Percentiles rank a stretch among this genome's conserved stretches.
Evolutionary conservation across 2,888 invertebrate species (phyloP).

Genomic region (Liopterus haemorrhoidalis): DNA sequence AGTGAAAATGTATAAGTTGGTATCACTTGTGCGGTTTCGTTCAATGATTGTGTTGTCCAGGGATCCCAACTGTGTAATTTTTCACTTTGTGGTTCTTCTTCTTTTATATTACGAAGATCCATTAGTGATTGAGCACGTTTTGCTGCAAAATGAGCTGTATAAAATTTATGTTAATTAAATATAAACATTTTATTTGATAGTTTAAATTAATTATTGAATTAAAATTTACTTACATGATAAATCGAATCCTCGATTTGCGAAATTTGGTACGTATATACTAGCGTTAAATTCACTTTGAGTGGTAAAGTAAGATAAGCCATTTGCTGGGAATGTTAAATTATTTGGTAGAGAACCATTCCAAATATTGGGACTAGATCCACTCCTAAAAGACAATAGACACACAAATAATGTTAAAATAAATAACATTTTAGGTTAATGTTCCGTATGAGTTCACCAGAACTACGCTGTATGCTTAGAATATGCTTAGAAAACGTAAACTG

Average conservation of each 20-base stretch:
- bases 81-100: slow-evolving; percentile 29
- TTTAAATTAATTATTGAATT: not conserved
- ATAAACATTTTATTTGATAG: not conserved
- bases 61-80: slow-evolving; percentile 35
- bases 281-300: slow-evolving; percentile 46
- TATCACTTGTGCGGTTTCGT: slow-evolving; percentile 34
- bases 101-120: slow-evolving; percentile 42
- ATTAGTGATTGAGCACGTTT: slow-evolving; percentile 44
- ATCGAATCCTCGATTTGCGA: slow-evolving; percentile 17
- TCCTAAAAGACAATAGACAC: too few relatives aligned
- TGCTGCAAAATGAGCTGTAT: slow-evolving; percentile 32
- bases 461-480: too few relatives aligned
- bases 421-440: too few relatives aligned
- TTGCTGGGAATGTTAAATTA: slow-evolving; percentile 39
- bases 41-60: slow-evolving; percentile 37
- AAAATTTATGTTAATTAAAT: not conserved
- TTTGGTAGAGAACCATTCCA: slow-evolving; percentile 39
- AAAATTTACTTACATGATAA: slow-evolving; percentile 1
- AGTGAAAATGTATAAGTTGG: slow-evolving; percentile 26
- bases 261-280: slow-evolving; percentile 41
- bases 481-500: too few relatives aligned
- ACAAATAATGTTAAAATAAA: too few relatives aligned
- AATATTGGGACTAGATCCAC: slow-evolving; percentile 41
- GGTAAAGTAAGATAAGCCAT: slow-evolving; percentile 41
- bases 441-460: too few relatives aligned